Conservation (phyloP, 2,113 vertebrate genomes). For the Terrapene triunguis region DNA sequence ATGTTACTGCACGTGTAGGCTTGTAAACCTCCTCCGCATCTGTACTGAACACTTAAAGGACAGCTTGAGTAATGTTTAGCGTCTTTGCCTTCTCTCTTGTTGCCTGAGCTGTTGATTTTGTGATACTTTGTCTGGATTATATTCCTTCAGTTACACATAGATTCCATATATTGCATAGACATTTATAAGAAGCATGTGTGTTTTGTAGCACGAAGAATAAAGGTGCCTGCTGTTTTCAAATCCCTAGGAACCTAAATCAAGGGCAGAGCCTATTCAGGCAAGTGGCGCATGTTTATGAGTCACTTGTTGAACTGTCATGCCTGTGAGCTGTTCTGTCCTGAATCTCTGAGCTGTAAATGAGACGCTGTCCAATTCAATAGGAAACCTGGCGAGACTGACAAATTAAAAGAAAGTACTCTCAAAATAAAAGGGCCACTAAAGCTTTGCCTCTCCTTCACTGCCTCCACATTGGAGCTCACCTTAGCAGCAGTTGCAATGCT, state of each 20-base stretch:
- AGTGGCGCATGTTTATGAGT: constrained; percentile 1
- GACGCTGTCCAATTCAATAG: neutral
- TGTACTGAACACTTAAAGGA: constrained; percentile 20
- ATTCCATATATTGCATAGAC: neutral
- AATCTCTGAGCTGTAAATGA: neutral
- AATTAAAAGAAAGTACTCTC: neutral
- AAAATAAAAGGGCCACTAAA: neutral
- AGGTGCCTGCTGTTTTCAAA: constrained; percentile 59
- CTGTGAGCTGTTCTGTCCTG: neutral
- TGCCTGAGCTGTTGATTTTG: constrained; percentile 33
- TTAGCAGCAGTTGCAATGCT: neutral
- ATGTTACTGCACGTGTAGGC: neutral
- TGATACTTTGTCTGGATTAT: constrained; percentile 45
- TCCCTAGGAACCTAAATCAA: constrained; percentile 63
- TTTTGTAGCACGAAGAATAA: constrained; percentile 55
- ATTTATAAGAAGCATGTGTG: constrained; percentile 60
- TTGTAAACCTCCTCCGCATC: neutral
- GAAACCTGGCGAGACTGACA: constrained; percentile 23
- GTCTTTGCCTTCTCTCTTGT: constrained; percentile 37
- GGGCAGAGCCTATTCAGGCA: constrained; percentile 22
- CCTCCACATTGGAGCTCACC: neutral
- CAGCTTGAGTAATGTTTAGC: constrained; percentile 34
- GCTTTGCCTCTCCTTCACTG: neutral
- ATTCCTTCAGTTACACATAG: constrained; percentile 29
- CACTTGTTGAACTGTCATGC: constrained; percentile 21